Conservation (phyloP, 2,888 invertebrate genomes). For the Xanthorhoe spadicearia region DNA sequence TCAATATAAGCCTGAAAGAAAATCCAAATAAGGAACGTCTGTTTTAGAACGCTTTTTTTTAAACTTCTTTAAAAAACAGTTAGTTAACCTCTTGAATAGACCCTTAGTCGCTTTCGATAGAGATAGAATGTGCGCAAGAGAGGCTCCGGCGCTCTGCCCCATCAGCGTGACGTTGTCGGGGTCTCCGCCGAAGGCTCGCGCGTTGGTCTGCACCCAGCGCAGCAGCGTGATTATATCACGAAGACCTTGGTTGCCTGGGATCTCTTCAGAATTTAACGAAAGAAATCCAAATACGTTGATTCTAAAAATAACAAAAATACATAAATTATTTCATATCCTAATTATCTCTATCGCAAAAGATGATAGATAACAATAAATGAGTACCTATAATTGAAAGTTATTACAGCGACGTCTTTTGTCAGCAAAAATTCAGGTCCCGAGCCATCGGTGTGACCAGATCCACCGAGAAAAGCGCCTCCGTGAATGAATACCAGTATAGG, state of each 20-base stretch:
- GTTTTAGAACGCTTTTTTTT: neutral
- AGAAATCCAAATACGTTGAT: constrained; percentile 38
- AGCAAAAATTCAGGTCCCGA: constrained; percentile 46
- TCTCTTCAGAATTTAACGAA: constrained; percentile 51
- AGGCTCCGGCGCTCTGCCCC: constrained; percentile 68
- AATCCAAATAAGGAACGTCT: neutral
- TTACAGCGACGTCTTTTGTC: constrained; percentile 55
- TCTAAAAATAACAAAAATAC: constrained; percentile 35
- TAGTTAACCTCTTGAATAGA: constrained; percentile 56
- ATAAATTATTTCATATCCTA: neutral
- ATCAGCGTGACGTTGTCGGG: constrained; percentile 63
- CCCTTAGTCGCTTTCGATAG: constrained; percentile 58
- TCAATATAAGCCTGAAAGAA: constrained; percentile 47
- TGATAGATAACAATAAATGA: neutral
- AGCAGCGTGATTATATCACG: constrained; percentile 64
- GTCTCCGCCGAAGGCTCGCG: constrained; percentile 63
- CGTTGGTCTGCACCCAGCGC: constrained; percentile 66
- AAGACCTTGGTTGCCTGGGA: constrained; percentile 70
- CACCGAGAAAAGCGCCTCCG: constrained; percentile 37
- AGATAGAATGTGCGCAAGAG: constrained; percentile 57
- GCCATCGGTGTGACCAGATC: constrained; percentile 34
- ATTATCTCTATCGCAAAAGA: too few species aligned
- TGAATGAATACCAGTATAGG: constrained; percentile 39
- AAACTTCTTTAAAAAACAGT: neutral
- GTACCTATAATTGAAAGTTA: constrained; percentile 65